phyloP scores from a whole-genome alignment of 2,797 vertebrate species.

The Spizella passerina region DNA sequence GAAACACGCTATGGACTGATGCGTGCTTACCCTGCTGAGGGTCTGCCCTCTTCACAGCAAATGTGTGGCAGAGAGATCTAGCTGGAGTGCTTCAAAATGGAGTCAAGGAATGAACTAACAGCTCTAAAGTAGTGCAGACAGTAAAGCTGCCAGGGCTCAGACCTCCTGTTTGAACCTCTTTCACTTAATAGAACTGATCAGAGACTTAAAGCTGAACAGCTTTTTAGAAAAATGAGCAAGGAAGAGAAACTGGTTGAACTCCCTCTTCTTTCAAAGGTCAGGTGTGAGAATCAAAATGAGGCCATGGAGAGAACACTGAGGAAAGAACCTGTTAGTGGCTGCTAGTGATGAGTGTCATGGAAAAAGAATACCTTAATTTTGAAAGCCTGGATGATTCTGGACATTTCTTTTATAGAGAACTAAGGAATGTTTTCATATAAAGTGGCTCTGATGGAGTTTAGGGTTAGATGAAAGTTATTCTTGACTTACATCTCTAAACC shows the following conservation, averaged over 20 bases:
- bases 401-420: neutral
- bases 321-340: neutral
- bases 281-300: neutral
- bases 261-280: neutral
- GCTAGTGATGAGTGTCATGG: neutral
- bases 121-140: neutral
- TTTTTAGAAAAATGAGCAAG: neutral
- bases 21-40: neutral
- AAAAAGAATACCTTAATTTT: neutral
- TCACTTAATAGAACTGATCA: neutral
- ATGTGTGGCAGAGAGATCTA: neutral
- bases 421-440: neutral
- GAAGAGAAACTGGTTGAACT: neutral
- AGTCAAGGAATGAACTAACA: neutral
- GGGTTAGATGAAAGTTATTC: neutral
- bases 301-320: neutral
- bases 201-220: neutral
- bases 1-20: neutral
- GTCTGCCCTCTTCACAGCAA: neutral
- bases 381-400: neutral
- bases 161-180: neutral
- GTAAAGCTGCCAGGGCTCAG: neutral
- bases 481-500: neutral
- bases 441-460: neutral
- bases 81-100: neutral